phyloP scores from a whole-genome alignment of 2,888 invertebrate genomes.

The Carabus problematicus region DNA sequence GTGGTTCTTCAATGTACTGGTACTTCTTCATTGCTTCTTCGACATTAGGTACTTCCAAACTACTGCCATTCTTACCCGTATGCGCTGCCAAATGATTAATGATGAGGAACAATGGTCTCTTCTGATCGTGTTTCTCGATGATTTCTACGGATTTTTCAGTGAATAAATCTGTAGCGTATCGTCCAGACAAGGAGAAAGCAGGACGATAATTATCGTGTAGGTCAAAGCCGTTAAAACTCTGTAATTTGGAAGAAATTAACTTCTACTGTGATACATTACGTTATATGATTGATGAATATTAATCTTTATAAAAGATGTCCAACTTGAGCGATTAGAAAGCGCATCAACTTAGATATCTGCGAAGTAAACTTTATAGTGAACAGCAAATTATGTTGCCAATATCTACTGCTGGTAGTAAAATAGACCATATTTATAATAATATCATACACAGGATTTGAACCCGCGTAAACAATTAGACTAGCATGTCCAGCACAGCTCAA shows the following conservation, averaged over 20 bases:
- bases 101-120: slow-evolving; percentile 76
- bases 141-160: slow-evolving; percentile 70
- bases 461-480: too few relatives aligned
- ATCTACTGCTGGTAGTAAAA: too few relatives aligned
- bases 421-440: too few relatives aligned
- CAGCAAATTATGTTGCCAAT: too few relatives aligned
- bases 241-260: too few relatives aligned
- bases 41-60: slow-evolving; percentile 71
- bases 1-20: slow-evolving; percentile 69
- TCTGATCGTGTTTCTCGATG: slow-evolving; percentile 65
- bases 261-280: slow-evolving; percentile 37
- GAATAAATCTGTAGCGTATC: slow-evolving; percentile 76
- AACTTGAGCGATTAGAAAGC: not conserved
- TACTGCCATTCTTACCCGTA: slow-evolving; percentile 70
- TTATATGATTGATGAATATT: not conserved
- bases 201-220: slow-evolving; percentile 56
- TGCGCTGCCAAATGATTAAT: slow-evolving; percentile 82
- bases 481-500: too few relatives aligned
- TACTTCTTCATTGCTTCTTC: slow-evolving; percentile 68
- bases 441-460: too few relatives aligned
- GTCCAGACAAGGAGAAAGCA: slow-evolving; percentile 64
- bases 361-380: too few relatives aligned
- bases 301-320: not conserved
- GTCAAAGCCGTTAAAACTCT: slow-evolving; percentile 60
- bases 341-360: too few relatives aligned